Evolutionary conservation across 2,113 vertebrate genomes (phyloP), one percentile per base, ranked within the genome.

Genomic region (Australoheros scitulus): DNA sequence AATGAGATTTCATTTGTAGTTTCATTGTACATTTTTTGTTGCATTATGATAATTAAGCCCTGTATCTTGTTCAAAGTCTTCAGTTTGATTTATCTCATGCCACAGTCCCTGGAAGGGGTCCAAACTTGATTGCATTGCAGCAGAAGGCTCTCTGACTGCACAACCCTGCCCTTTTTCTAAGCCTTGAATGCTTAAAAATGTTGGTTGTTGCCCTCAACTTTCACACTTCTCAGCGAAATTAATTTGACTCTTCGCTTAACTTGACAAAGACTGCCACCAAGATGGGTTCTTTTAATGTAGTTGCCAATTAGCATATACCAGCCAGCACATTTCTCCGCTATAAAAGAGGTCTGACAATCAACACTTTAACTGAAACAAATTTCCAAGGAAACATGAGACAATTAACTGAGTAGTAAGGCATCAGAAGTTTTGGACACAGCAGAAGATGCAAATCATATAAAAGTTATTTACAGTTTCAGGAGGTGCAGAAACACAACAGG

Each of bases 331-430:
- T 83, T 88, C 63, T 85, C 55, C 36, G 77, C 55, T 64, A 57
- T 80, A 10, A 80, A 70, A 76, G 36, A 26, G 32, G 47, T 36
- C 79, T 85, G 82, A 50, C 89, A 91, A 90, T 92, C 90, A 89
- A 52, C 63, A 34, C 82, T 63, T 84, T 81, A 47, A 90, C 72
- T 52, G 65, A 63, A 74, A 61, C 57, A 60, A 63, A 64, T 87
- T 86, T 87, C 82, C 63, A 80, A 76, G 83, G 80, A 84, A 78
- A 61, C 84, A 87, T n/a, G 75, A 83, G 79, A 77, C 74, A 79
- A 89, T 87, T 84, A 85, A 55, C 10, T 11, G 58, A 55, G 41
- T 61, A 8, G 29, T 60, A 78, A 76, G 77, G 59, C 17, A 72
- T 81, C 10, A 5, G 26, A 43, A 63, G 68, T 1, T n/a, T 32